Evolutionary conservation across 2,113 vertebrate species (phyloP).

Genomic region (Caranx melampygus): DNA sequence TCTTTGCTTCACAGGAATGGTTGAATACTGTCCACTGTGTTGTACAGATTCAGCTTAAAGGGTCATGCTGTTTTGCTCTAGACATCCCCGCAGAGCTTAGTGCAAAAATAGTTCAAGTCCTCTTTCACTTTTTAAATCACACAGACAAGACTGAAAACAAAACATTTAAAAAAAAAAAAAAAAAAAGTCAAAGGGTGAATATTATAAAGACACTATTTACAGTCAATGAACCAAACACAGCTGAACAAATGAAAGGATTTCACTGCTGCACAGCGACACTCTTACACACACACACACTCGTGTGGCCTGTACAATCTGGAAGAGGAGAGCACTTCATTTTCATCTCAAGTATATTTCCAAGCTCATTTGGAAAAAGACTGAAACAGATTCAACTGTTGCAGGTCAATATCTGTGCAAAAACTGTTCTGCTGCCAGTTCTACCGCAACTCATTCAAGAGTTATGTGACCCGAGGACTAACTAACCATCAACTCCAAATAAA

Average conservation of each 20-base stretch:
- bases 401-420: constrained; percentile 52
- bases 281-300: background rate
- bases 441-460: constrained; percentile 10
- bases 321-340: constrained; percentile 29
- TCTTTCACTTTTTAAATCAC: constrained; percentile 42
- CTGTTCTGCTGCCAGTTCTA: constrained; percentile 35
- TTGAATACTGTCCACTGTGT: constrained; percentile 40
- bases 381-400: background rate
- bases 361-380: background rate
- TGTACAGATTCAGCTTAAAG: constrained; percentile 79
- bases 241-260: background rate
- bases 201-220: constrained; percentile 56
- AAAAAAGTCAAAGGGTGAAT: constrained; percentile 1
- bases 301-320: constrained; percentile 11
- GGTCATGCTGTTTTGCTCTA: constrained; percentile 75
- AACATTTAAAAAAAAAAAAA: constrained; percentile 11
- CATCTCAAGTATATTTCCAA: constrained; percentile 5
- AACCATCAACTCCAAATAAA: background rate
- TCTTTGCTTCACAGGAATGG: constrained; percentile 28
- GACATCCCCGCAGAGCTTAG: constrained; percentile 69
- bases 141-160: constrained; percentile 7
- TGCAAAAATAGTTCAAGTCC: constrained; percentile 82
- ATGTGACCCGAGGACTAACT: background rate
- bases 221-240: constrained; percentile 38
- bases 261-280: constrained; percentile 24